A percentile compares a stretch with the other conserved stretches of the same genome.
phyloP scores from a whole-genome alignment of 2,113 vertebrate genomes.

The Ammodytes marinus region DNA sequence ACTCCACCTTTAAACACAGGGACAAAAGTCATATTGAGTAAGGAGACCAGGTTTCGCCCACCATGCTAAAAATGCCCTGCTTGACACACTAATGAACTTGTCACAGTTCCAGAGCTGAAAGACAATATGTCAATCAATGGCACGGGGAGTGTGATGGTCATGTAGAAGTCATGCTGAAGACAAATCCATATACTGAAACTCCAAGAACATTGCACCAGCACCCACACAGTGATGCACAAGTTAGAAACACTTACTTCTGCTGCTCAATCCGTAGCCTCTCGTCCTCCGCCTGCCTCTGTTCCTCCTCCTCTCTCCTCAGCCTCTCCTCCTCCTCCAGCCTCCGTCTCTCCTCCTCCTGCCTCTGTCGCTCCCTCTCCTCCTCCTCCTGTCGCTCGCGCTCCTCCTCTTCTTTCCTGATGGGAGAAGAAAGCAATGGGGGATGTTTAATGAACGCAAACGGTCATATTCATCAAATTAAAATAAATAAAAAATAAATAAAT shows the following conservation, averaged over 20 bases:
- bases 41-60: not conserved
- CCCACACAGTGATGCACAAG: not conserved
- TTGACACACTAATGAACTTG: not conserved
- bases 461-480: not conserved
- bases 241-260: slow-evolving; percentile 90
- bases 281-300: slow-evolving; percentile 91
- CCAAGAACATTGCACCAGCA: slow-evolving; percentile 4
- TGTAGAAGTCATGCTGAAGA: not conserved
- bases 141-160: not conserved
- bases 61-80: not conserved
- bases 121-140: not conserved
- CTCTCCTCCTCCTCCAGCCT: slow-evolving; percentile 91
- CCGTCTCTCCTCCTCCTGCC: slow-evolving; percentile 92
- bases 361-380: slow-evolving; percentile 90
- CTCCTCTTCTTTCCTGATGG: slow-evolving; percentile 93
- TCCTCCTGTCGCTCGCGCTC: slow-evolving; percentile 91
- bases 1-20: not conserved
- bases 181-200: not conserved
- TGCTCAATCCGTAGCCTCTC: slow-evolving; percentile 95
- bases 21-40: not conserved
- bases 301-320: slow-evolving; percentile 91
- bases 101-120: not conserved
- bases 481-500: not conserved
- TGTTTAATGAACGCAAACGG: not conserved
- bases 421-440: not conserved